Percentiles rank a stretch among this genome's conserved stretches.
Evolutionary conservation across 2,113 vertebrate genomes (phyloP).

Genomic region (Gallinago jamesoni): DNA sequence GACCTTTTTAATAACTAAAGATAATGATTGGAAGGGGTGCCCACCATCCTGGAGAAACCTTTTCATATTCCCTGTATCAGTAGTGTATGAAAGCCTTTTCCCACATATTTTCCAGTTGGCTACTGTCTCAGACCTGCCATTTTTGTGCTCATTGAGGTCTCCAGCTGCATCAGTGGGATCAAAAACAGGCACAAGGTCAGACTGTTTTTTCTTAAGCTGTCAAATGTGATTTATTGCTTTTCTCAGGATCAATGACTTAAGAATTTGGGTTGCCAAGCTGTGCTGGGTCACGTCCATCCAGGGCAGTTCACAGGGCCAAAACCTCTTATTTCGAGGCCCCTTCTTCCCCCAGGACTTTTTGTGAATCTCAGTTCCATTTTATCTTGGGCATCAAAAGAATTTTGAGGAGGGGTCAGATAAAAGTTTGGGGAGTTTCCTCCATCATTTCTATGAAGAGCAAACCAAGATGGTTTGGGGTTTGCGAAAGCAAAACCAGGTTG

Average conservation of each 20-base stretch:
- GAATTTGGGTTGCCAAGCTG: conserved; percentile 19
- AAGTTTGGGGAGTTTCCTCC: conserved; percentile 41
- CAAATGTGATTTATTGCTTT: conserved; percentile 51
- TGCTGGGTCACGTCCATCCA: background rate
- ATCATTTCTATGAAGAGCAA: conserved; percentile 27
- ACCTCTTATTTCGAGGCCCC: background rate
- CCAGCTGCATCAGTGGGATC: conserved; percentile 28
- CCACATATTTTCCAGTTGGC: background rate
- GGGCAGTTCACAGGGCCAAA: background rate
- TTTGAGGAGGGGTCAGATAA: conserved; percentile 52
- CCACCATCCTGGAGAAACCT: background rate
- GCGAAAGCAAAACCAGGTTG: background rate
- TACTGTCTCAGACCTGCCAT: conserved; percentile 12
- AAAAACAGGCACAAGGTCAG: background rate
- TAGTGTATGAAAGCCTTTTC: background rate
- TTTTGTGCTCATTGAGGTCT: background rate
- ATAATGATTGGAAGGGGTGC: background rate
- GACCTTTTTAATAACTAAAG: background rate
- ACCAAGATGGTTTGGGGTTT: conserved; percentile 43
- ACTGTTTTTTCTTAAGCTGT: background rate
- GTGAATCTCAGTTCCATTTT: background rate
- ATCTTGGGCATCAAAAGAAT: conserved; percentile 44
- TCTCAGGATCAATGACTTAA: conserved; percentile 27
- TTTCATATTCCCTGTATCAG: background rate
- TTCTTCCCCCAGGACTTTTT: background rate